These are phyloP conservation scores for Willisornis vidua DNA, from an alignment of 2,113 vertebrate species.

Conservation along the genomic window DNA sequence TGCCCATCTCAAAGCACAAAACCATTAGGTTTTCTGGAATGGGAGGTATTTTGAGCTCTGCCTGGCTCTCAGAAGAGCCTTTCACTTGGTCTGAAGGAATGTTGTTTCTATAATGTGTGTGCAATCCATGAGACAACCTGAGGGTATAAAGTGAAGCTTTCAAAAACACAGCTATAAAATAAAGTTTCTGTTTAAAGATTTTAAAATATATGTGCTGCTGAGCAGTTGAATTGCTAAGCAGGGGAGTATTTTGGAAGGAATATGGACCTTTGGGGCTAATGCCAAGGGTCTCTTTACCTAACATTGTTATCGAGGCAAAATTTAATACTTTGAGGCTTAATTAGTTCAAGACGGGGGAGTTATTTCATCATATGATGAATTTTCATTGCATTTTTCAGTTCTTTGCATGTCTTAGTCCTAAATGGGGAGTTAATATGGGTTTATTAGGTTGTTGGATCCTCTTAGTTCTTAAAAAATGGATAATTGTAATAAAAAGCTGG, in stretches of 20 bases:
- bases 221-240: neutral
- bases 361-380: neutral
- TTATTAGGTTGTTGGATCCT: neutral
- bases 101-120: neutral
- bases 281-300: neutral
- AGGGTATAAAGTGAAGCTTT: neutral
- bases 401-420: neutral
- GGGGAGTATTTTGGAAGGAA: neutral
- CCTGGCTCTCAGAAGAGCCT: neutral
- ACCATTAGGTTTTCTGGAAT: neutral
- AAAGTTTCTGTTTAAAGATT: neutral
- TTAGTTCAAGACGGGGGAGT: neutral
- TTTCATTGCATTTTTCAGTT: neutral
- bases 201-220: neutral
- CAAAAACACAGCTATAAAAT: neutral
- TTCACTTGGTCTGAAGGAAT: neutral
- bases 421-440: neutral
- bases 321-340: neutral
- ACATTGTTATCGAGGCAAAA: neutral
- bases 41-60: neutral
- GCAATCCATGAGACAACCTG: neutral
- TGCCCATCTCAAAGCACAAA: neutral
- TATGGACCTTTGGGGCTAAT: neutral
- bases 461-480: neutral
- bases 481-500: neutral